phyloP scores from a whole-genome alignment of 2,888 invertebrate genomes.

The Lutraria lutraria region DNA sequence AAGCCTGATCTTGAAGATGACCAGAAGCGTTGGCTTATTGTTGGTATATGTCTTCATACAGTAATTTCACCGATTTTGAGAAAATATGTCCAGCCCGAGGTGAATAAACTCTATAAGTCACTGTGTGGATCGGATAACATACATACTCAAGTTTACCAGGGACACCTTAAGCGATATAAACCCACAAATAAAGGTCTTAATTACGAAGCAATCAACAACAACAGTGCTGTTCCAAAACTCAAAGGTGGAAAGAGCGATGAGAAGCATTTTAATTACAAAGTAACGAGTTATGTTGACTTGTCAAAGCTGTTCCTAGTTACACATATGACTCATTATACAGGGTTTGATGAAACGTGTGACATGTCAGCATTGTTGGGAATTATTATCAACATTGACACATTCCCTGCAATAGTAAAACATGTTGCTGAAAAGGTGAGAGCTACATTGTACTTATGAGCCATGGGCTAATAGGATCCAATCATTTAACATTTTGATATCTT shows the following conservation, averaged over 20 bases:
- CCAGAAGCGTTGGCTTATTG: constrained; percentile 63
- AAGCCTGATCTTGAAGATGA: constrained; percentile 52
- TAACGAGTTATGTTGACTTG: constrained; percentile 51
- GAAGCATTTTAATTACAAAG: constrained; percentile 47
- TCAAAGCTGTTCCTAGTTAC: constrained; percentile 59
- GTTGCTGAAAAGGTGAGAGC: constrained; percentile 43
- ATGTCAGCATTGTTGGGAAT: constrained; percentile 54
- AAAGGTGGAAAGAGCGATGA: constrained; percentile 22
- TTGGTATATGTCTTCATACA: constrained; percentile 60
- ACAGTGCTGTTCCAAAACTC: constrained; percentile 24
- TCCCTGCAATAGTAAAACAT: neutral
- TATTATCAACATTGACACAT: constrained; percentile 44
- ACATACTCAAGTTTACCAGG: constrained; percentile 45
- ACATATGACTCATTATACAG: constrained; percentile 58
- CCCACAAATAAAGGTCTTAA: constrained; percentile 40
- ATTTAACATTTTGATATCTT: too few species aligned
- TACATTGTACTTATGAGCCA: neutral
- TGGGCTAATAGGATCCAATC: too few species aligned
- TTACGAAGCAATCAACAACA: constrained; percentile 63
- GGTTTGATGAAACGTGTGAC: constrained; percentile 60
- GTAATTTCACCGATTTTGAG: constrained; percentile 55
- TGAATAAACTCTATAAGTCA: constrained; percentile 36
- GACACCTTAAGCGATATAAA: constrained; percentile 34
- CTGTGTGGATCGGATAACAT: constrained; percentile 38
- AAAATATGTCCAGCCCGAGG: constrained; percentile 30